These are phyloP conservation scores for Trogon melanurus DNA, from an alignment of 2,113 vertebrate species.

Conservation along the genomic window DNA sequence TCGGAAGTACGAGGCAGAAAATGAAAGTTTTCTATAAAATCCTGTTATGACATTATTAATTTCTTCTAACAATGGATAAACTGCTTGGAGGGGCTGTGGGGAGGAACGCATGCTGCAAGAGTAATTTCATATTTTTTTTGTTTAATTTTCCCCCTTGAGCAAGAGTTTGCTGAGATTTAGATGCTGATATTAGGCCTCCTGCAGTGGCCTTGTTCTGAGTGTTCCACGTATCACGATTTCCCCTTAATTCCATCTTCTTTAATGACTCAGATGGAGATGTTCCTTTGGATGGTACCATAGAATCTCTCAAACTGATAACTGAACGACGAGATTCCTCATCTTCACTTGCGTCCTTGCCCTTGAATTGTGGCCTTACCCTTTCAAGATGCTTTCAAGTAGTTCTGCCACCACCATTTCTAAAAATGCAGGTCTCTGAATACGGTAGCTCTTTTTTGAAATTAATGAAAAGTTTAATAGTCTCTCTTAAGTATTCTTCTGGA, in stretches of 20 bases:
- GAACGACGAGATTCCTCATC: not conserved
- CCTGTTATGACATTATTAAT: not conserved
- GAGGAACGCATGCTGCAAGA: not conserved
- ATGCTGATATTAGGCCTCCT: not conserved
- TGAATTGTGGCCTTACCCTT: not conserved
- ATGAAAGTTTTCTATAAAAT: not conserved
- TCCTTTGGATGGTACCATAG: not conserved
- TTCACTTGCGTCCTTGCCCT: not conserved
- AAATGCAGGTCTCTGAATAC: not conserved
- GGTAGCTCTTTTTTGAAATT: not conserved
- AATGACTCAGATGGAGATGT: not conserved
- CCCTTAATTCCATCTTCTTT: not conserved
- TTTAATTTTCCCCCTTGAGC: not conserved
- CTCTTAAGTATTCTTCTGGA: not conserved
- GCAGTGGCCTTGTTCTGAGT: not conserved
- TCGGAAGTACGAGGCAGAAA: not conserved
- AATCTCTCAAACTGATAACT: not conserved
- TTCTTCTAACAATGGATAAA: not conserved
- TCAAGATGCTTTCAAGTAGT: not conserved
- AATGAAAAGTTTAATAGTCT: not conserved
- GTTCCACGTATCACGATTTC: rapidly evolving
- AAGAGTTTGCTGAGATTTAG: not conserved
- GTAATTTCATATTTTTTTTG: not conserved
- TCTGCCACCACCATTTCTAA: not conserved
- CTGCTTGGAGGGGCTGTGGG: not conserved